Evolutionary conservation across 2,888 invertebrate genomes (phyloP).

Genomic region (Crioceris asparagi): DNA sequence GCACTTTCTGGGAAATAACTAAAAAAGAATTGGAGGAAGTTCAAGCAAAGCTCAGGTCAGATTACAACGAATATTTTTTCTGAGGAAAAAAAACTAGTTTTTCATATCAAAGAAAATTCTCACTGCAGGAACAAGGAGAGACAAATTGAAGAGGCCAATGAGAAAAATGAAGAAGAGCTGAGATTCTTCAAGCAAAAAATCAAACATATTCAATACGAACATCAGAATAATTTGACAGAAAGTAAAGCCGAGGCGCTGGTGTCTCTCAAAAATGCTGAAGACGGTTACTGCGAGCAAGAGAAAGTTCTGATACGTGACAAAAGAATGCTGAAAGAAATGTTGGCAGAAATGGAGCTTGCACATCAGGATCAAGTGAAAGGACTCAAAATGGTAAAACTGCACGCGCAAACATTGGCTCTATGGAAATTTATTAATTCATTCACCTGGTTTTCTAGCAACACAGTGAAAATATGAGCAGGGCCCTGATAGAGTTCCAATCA

Average conservation of each 20-base stretch:
- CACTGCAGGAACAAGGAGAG: constrained; percentile 72
- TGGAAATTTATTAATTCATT: too few relatives aligned
- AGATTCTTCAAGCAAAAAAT: constrained; percentile 88
- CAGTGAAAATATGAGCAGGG: constrained; percentile 43
- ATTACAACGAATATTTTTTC: too few relatives aligned
- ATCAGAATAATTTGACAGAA: constrained; percentile 74
- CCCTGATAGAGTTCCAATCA: constrained; percentile 52
- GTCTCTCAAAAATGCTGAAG: constrained; percentile 71
- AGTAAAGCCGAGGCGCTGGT: constrained; percentile 75
- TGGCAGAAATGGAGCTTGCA: constrained; percentile 57
- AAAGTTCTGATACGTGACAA: constrained; percentile 66
- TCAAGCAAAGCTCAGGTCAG: constrained; percentile 57
- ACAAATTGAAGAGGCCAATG: constrained; percentile 78
- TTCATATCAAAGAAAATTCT: too few relatives aligned
- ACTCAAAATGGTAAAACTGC: constrained; percentile 48
- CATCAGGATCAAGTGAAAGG: constrained; percentile 64
- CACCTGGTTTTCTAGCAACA: constrained; percentile 30
- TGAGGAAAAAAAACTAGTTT: too few relatives aligned
- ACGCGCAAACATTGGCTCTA: too few relatives aligned
- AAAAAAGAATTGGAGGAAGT: constrained; percentile 80
- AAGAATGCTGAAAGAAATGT: constrained; percentile 50
- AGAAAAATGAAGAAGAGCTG: constrained; percentile 77
- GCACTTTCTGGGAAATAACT: constrained; percentile 94
- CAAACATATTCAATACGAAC: constrained; percentile 86
- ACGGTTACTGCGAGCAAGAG: constrained; percentile 70